Base-by-base conservation (phyloP, 2,113 vertebrate genomes). In the Aramus guarauna region DNA sequence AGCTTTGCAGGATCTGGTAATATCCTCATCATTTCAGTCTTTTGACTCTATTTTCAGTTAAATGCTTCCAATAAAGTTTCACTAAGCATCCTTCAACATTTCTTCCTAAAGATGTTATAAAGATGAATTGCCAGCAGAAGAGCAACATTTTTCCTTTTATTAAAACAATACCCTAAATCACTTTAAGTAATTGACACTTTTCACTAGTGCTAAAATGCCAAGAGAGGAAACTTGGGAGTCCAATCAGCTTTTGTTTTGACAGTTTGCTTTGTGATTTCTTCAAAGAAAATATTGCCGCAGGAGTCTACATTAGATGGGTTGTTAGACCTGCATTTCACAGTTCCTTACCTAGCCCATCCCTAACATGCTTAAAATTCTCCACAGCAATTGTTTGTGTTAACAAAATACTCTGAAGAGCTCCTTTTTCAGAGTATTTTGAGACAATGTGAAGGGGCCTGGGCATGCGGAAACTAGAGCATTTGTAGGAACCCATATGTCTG, bases 301-400 rank as follows among this genome's bases (percentile, higher is more conserved):
- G 91, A 87, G 62, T 83, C 67, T 92, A 92, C 92, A 82, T 72
- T 73, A 77, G 91, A 75, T 84, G 73, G 37, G 74, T 53, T 82
- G 89, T 82, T 95, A 94, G 83, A 92, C 91, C 94, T 95, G 95
- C 96, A 95, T 97, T 97, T 95, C 93, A 93, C 71, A 95, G 84
- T 81, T 90, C 94, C 50, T 96, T 96, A 77, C 45, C 74, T 73
- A 94, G 94, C 95, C 94, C 94, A 96, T 91, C 94, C 95, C 95
- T 92, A 94, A 66, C 89, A 94, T 97, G 87, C 93, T 96, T 97
- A 92, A 97, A 95, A 97, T 97, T 97, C 94, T 95, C 94, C 16
- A 55, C 53, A 79, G 71, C 69, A 92, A 91, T 96, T 91, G 89
- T 68, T 75, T n/a, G 41, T 77, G 81, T 85, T 96, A 95, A 92